These are phyloP conservation scores for Laticauda colubrina DNA, from an alignment of 2,113 vertebrate genomes.

Conservation along the genomic window DNA sequence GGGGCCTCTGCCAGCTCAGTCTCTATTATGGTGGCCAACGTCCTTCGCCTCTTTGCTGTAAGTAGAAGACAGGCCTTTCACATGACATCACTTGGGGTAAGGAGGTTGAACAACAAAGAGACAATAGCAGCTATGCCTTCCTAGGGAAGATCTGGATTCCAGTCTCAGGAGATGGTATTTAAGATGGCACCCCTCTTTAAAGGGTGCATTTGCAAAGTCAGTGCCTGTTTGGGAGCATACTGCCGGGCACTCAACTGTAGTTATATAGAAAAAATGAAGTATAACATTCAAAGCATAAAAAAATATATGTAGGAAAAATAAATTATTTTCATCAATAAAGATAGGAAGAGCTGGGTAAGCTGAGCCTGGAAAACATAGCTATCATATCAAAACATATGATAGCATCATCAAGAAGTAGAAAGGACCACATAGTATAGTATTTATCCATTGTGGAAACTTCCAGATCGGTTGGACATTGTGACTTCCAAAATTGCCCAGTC, in stretches of 20 bases:
- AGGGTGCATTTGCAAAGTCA: background rate
- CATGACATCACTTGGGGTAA: too few species aligned
- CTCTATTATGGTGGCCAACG: constrained; percentile 92
- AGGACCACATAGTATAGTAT: background rate
- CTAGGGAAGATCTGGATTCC: background rate
- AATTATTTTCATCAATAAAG: background rate
- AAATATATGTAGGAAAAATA: background rate
- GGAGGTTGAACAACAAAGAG: background rate
- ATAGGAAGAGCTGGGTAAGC: background rate
- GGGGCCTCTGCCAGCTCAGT: constrained; percentile 86
- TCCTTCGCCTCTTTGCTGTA: constrained; percentile 84
- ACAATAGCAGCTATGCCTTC: background rate
- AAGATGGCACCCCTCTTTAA: background rate
- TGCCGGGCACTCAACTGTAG: background rate
- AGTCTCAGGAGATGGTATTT: background rate
- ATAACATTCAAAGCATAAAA: background rate
- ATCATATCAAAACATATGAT: background rate
- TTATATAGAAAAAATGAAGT: background rate
- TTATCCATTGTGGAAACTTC: background rate
- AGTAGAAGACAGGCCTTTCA: constrained; percentile 37
- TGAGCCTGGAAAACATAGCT: background rate
- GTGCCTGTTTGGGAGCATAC: background rate
- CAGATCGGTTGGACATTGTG: background rate
- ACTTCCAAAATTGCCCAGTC: background rate
- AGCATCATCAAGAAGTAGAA: background rate